Base-by-base conservation (phyloP, 1,140 invertebrate genomes). In the Zaprionus tsacasi region DNA sequence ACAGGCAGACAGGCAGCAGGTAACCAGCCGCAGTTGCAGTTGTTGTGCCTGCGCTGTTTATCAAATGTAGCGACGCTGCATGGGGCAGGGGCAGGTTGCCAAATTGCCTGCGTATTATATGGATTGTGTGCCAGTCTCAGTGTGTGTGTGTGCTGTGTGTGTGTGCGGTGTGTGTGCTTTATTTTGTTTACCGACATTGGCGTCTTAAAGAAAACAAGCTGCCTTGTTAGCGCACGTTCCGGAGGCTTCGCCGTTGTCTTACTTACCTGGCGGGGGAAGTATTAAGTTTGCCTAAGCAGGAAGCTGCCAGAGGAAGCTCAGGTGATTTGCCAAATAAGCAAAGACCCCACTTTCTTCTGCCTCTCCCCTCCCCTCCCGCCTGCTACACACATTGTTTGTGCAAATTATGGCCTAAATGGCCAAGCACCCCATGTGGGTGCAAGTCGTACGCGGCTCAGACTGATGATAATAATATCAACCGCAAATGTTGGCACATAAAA, bases 301-400 rank as follows among this genome's bases (percentile, higher is more conserved):
- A 88, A 88, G 80, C 80, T 88, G 79, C 67, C 64, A 21, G 72
- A 88, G 83, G 83, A 89, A 89, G 85, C 86, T 78, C 85, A 89
- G 85, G 85, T 89, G 85, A 89, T 89, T 89, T 89, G 71, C 81
- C 78, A 88, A 87, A 87, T 83, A 87, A 87, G 79, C 79, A 35
- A 25, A 40, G 33, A 33, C 70, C 11, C 2, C 27, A 13, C n/a
- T n/a, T n/a, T n/a, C n/a, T n/a, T 6, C 40, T 12, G 35, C 12
- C 12, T 6, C 58, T 13, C 6, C 12, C 7, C 36, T 12, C 2
- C 17, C 38, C 40, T 60, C 33, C 21, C 52, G 33, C 55, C 6
- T 21, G 4, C 25, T n/a, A 57, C 17, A 11, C 45, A 45, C 54
- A 60, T 70, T 70, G 76, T 72, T 69, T 70, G 76, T 15, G 63